These are phyloP conservation scores for Halesus radiatus DNA, from an alignment of 1,140 invertebrate genomes.

Conservation along the genomic window DNA sequence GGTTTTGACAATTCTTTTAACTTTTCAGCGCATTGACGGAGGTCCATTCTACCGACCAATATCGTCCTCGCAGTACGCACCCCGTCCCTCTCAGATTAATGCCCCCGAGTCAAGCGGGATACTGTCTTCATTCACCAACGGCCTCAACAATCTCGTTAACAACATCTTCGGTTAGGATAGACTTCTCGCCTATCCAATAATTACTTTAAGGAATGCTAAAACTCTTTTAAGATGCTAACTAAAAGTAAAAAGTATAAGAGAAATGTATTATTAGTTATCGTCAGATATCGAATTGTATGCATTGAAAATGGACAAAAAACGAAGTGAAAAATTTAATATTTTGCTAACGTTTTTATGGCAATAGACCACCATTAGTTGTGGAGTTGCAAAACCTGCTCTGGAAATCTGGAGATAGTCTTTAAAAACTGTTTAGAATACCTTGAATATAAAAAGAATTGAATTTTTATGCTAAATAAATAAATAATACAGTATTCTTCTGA, in stretches of 20 bases:
- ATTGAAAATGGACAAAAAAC: no score
- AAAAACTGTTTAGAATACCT: no score
- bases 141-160: conserved; percentile 81
- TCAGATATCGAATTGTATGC: no score
- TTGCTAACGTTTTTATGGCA: no score
- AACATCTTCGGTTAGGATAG: conserved; percentile 79
- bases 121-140: conserved; percentile 81
- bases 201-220: background rate
- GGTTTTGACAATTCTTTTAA: background rate
- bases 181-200: background rate
- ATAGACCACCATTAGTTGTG: no score
- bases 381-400: no score
- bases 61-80: conserved; percentile 59
- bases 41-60: conserved; percentile 73
- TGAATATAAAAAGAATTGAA: no score
- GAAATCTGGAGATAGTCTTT: no score
- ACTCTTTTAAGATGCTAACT: background rate
- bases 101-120: conserved; percentile 72
- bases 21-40: conserved; percentile 71
- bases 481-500: no score
- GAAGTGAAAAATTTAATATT: no score
- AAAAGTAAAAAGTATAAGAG: background rate
- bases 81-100: conserved; percentile 60
- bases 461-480: no score
- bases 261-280: no score